These are phyloP conservation scores for rabbit (Oryctolagus cuniculus) DNA, from an alignment of 2,113 vertebrate genomes.

Conservation along the genomic window mOryCun1.1 NC_091450.1:18900501-18901000, in stretches of 20 bases:
- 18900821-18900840: neutral
- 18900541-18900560: neutral
- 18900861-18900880: neutral
- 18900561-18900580: slow-evolving; percentile 2
- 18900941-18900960: neutral
- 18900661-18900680: neutral
- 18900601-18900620: neutral
- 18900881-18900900: neutral
- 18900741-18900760: neutral
- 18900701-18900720: neutral
- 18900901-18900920: neutral
- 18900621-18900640: neutral
- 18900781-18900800: neutral
- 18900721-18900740: neutral
- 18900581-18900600: neutral
- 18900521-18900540: neutral
- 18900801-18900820: neutral
- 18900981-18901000: neutral
- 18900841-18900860: neutral
- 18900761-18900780: neutral
- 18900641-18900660: neutral
- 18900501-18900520: neutral
- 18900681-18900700: neutral
- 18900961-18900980: neutral
- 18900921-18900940: neutral